These are phyloP conservation scores for Leucophenga montana DNA, from an alignment of 2,888 invertebrate species.

Conservation along the genomic window DNA sequence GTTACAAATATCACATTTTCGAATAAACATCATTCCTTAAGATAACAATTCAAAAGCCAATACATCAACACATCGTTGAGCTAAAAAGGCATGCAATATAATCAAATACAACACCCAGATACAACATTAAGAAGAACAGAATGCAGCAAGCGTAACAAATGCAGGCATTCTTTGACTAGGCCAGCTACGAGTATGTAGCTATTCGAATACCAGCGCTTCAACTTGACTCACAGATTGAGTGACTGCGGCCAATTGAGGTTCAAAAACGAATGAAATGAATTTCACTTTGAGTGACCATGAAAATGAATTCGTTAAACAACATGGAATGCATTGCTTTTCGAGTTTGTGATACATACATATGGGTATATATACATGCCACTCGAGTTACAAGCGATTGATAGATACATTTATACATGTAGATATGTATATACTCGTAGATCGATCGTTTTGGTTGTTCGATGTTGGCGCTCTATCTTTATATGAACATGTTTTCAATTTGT, in stretches of 20 bases:
- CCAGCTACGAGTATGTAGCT: not conserved
- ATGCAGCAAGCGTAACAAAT: constrained; percentile 13
- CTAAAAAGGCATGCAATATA: constrained; percentile 5
- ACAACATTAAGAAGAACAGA: constrained; percentile 3
- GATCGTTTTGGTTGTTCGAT: constrained; percentile 8
- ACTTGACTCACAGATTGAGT: too few relatives aligned
- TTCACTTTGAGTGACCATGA: constrained; percentile 65
- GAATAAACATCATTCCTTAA: not conserved
- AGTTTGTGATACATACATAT: constrained; percentile 3
- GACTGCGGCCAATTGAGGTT: not conserved
- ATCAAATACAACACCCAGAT: too few relatives aligned
- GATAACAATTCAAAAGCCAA: not conserved
- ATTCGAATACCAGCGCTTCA: not conserved
- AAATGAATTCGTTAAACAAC: constrained; percentile 64
- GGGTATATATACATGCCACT: not conserved
- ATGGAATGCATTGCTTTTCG: constrained; percentile 5
- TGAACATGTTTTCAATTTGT: constrained; percentile 54
- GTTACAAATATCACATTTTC: not conserved
- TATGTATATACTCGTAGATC: constrained; percentile 1
- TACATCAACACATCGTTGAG: constrained; percentile 15
- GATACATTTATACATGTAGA: not conserved
- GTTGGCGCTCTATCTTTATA: not conserved
- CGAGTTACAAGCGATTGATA: constrained; percentile 1
- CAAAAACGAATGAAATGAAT: constrained; percentile 40
- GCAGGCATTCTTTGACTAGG: not conserved